A percentile compares a stretch with the other conserved stretches of the same genome.
Conservation (phyloP, 1,140 invertebrate species). For the Phocides pigmalion region DNA sequence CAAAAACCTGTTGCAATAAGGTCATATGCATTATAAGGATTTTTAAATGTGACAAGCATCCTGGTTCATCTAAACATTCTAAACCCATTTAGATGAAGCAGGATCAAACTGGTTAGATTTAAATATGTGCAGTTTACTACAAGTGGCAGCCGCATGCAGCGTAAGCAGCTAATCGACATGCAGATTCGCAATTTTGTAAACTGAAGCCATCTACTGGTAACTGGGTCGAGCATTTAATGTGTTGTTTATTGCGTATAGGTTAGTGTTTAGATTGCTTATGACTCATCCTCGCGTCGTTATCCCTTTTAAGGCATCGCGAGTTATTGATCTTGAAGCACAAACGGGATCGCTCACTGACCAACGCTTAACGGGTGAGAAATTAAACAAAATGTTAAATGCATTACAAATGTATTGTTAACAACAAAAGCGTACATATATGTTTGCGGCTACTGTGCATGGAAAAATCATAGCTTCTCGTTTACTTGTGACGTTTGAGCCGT, state of each 20-base stretch:
- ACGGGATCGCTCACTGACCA: slow-evolving; percentile 41
- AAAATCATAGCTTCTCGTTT: slow-evolving; percentile 76
- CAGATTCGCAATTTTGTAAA: slow-evolving; percentile 36
- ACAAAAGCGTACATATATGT: slow-evolving; percentile 72
- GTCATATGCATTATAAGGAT: too few species aligned
- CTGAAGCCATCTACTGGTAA: slow-evolving; percentile 50
- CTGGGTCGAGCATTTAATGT: slow-evolving; percentile 57
- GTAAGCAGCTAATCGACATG: slow-evolving; percentile 46
- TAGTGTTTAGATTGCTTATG: slow-evolving; percentile 57
- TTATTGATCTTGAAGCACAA: slow-evolving; percentile 53
- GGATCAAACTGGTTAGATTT: slow-evolving; percentile 23
- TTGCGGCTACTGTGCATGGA: slow-evolving; percentile 77
- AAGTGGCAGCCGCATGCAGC: slow-evolving; percentile 47
- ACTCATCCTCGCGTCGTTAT: slow-evolving; percentile 64
- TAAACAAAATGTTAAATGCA: slow-evolving; percentile 75
- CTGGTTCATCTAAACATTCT: not conserved
- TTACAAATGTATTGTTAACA: slow-evolving; percentile 78
- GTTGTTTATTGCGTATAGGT: slow-evolving; percentile 64
- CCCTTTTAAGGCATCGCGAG: slow-evolving; percentile 46
- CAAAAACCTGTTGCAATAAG: too few species aligned
- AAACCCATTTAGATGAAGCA: slow-evolving; percentile 4
- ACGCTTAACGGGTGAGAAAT: slow-evolving; percentile 57
- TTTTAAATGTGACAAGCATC: too few species aligned
- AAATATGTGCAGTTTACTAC: slow-evolving; percentile 29
- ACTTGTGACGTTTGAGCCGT: slow-evolving; percentile 84